Evolutionary conservation across 2,113 vertebrate genomes (phyloP), one percentile per base, ranked within the genome.

Genomic region (Apeltes quadracus): DNA sequence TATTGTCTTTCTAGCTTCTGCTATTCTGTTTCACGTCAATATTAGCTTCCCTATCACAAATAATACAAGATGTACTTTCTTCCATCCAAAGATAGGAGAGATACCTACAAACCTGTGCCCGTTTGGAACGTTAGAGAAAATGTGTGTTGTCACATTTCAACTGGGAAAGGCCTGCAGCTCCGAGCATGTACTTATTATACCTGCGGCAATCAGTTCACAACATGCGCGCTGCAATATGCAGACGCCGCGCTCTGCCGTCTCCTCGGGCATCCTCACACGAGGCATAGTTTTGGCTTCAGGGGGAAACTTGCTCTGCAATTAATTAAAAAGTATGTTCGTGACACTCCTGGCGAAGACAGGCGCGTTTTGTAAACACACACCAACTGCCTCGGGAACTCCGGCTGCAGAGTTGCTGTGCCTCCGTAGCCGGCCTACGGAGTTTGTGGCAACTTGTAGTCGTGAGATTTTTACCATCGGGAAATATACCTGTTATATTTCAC

Each of bases 301-400:
- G 76, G 9, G 4, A 73, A 84, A 81, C 69, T 67, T 83, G 62
- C 44, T 64, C 70, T 67, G 74, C 58, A 69, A 83, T 84, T 79
- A 81, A 87, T 84, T 81, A 84, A 66, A 75, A 57, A 67, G 20
- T 68, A 72, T 75, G 64, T 67, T 85, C 43, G 55, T 62, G 56
- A 15, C 27, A 25, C 61, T 41, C 57, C 41, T 69, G 34, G 56
- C 39, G 71, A 70, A 69, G 61, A 57, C 38, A 53, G 23, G 23
- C 29, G 43, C 32, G 3, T 4, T 13, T 44, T 12, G 12, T 29
- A 61, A 25, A 59, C 46, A 25, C 57, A 64, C 62, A 50, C 44
- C 16, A 13, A 4, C 13, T 34, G 14, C 27, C 29, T 70, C 51
- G 51, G 29, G 29, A n/a, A 59, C 55, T 62, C 43, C 64, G 62